These are phyloP conservation scores for Drosophila ananassae DNA, from an alignment of 1,140 invertebrate species.

Conservation along the genomic window DNA sequence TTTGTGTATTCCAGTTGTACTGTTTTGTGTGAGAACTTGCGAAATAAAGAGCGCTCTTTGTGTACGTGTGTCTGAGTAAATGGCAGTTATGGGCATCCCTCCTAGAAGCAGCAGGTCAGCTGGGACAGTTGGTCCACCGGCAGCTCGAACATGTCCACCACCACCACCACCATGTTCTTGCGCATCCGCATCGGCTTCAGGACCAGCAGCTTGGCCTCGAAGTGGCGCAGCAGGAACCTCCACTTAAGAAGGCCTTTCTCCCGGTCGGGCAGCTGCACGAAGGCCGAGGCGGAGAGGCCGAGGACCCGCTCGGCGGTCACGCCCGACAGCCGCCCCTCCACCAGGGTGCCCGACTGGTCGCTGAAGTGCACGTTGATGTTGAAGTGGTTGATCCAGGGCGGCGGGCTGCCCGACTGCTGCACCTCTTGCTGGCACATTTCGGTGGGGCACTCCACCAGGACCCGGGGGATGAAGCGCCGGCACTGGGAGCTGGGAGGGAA, in stretches of 20 bases:
- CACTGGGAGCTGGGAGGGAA: conserved; percentile 52
- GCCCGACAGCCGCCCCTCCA: conserved; percentile 84
- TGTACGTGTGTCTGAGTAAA: conserved; percentile 14
- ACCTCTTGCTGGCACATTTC: conserved; percentile 52
- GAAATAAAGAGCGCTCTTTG: conserved; percentile 54
- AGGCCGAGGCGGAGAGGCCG: conserved; percentile 34
- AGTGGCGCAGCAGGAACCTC: conserved; percentile 85
- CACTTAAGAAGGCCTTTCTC: conserved; percentile 85
- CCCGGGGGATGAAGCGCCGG: conserved; percentile 29
- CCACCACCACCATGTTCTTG: conserved; percentile 41
- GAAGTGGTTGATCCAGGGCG: conserved; percentile 81
- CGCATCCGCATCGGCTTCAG: conserved; percentile 63
- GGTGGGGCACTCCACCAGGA: conserved; percentile 48
- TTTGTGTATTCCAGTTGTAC: conserved; percentile 44
- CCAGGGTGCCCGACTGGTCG: conserved; percentile 86
- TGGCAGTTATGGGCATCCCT: no score
- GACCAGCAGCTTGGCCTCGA: conserved; percentile 84
- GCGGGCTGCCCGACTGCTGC: conserved; percentile 1
- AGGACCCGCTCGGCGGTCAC: conserved; percentile 83
- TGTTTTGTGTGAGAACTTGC: conserved; percentile 52
- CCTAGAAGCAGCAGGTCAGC: conserved; percentile 54
- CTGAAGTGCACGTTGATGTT: conserved; percentile 85
- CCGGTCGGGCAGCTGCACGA: conserved; percentile 34
- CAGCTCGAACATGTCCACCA: conserved; percentile 63
- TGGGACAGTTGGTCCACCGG: conserved; percentile 42